phyloP scores from a whole-genome alignment of 2,797 vertebrate species.

The Phaenicophaeus curvirostris region DNA sequence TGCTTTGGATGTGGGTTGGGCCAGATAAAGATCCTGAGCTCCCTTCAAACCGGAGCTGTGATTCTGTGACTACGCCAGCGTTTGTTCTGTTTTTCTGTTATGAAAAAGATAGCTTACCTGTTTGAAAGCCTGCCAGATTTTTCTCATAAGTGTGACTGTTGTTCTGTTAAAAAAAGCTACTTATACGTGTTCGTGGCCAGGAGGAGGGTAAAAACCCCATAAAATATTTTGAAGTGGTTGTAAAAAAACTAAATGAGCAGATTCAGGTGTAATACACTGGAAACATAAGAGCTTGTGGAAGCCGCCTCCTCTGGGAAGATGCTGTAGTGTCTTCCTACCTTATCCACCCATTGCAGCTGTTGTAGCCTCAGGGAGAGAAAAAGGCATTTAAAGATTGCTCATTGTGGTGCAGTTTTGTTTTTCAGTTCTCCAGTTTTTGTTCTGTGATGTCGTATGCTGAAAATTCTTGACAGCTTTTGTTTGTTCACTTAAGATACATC shows the following conservation, averaged over 20 bases:
- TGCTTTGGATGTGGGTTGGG: neutral
- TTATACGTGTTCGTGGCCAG: neutral
- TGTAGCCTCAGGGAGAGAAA: neutral
- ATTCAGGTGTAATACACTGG: neutral
- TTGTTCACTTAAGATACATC: neutral
- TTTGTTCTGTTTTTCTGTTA: neutral
- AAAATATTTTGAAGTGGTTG: neutral
- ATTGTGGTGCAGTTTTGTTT: neutral
- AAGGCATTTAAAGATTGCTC: neutral
- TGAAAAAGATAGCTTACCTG: neutral
- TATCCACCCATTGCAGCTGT: constrained; percentile 13
- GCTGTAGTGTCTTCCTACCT: neutral
- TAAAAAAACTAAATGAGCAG: neutral
- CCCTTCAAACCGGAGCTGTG: neutral
- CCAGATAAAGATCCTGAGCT: neutral
- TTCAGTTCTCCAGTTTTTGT: neutral
- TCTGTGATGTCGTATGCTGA: neutral
- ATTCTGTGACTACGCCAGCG: neutral
- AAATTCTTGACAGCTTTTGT: neutral
- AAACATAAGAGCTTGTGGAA: constrained; percentile 1
- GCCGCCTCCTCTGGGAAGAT: neutral
- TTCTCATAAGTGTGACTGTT: neutral
- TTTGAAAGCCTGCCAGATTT: neutral
- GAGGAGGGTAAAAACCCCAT: neutral
- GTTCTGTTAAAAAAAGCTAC: neutral